Conservation (phyloP, 2,113 vertebrate genomes). For the Nibea albiflora region DNA sequence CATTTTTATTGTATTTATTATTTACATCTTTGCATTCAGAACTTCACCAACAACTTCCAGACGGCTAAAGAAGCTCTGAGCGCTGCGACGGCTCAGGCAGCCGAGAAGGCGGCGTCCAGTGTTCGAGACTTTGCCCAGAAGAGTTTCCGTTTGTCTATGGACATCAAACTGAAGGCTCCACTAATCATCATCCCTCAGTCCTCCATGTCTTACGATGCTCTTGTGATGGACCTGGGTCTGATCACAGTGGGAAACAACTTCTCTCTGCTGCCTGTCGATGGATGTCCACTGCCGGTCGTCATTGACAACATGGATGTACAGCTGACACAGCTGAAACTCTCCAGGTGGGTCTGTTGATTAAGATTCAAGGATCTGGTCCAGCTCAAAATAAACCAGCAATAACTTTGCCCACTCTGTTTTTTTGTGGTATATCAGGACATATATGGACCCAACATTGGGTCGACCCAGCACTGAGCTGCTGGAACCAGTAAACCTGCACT, state of each 20-base stretch:
- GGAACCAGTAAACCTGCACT: slow-evolving; percentile 90
- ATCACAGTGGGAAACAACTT: slow-evolving; percentile 91
- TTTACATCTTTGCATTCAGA: slow-evolving; percentile 75
- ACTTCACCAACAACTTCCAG: slow-evolving; percentile 94
- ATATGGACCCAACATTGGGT: slow-evolving; percentile 71
- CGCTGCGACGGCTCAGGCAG: slow-evolving; percentile 91
- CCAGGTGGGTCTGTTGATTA: slow-evolving; percentile 83
- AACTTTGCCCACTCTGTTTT: neutral
- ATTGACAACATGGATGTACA: slow-evolving; percentile 90
- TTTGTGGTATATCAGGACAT: slow-evolving; percentile 77
- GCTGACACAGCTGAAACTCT: slow-evolving; percentile 91
- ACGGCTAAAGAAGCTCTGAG: slow-evolving; percentile 89
- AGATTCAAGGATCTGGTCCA: neutral
- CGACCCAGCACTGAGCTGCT: slow-evolving; percentile 87
- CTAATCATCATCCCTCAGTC: slow-evolving; percentile 94
- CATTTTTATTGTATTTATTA: neutral
- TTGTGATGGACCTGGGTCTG: slow-evolving; percentile 93
- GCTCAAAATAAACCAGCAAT: neutral
- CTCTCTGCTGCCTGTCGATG: slow-evolving; percentile 81
- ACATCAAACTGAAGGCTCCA: slow-evolving; percentile 92
- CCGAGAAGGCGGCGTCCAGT: slow-evolving; percentile 92
- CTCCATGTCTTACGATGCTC: slow-evolving; percentile 86
- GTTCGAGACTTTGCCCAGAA: slow-evolving; percentile 91
- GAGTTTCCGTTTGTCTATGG: slow-evolving; percentile 90
- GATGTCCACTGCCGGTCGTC: slow-evolving; percentile 87